Evolutionary conservation across 2,888 invertebrate genomes (phyloP).

Genomic region (Syritta pipiens): DNA sequence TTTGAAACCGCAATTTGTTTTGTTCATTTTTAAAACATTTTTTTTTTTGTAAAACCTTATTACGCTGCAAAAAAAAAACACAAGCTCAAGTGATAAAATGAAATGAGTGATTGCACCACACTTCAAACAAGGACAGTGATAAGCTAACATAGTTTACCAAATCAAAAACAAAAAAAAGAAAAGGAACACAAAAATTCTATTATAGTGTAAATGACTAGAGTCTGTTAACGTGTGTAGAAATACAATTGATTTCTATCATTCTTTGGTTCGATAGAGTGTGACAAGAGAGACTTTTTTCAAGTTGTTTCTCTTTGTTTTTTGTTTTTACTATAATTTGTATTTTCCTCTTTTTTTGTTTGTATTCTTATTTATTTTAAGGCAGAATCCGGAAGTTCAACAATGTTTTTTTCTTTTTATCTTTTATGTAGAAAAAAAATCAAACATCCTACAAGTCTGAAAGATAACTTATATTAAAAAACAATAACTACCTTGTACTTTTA

Average conservation of each 20-base stretch:
- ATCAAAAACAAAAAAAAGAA: constrained; percentile 10
- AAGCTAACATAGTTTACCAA: constrained; percentile 48
- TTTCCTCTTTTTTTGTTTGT: constrained; percentile 22
- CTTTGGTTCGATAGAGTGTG: constrained; percentile 54
- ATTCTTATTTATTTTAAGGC: constrained; percentile 58
- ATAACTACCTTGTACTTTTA: constrained; percentile 60
- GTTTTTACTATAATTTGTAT: constrained; percentile 1
- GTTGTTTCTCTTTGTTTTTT: constrained; percentile 14
- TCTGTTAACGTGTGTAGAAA: constrained; percentile 26
- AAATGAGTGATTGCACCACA: not conserved
- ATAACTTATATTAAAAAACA: constrained; percentile 48
- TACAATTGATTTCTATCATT: constrained; percentile 9
- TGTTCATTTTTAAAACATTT: constrained; percentile 14
- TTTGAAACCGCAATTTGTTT: constrained; percentile 63
- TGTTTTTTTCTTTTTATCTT: constrained; percentile 8
- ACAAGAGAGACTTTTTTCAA: constrained; percentile 27
- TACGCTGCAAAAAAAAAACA: not conserved
- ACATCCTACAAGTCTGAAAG: constrained; percentile 10
- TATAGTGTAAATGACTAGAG: constrained; percentile 48
- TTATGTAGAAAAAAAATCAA: constrained; percentile 23
- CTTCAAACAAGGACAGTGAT: constrained; percentile 34
- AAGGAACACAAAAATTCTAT: constrained; percentile 36
- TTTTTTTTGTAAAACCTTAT: not conserved
- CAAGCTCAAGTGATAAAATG: constrained; percentile 55
- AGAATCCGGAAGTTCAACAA: constrained; percentile 67